Percentiles rank a stretch among this genome's conserved stretches.
These are phyloP conservation scores for Apamea monoglypha DNA, from an alignment of 2,888 invertebrate species.

Conservation along the genomic window DNA sequence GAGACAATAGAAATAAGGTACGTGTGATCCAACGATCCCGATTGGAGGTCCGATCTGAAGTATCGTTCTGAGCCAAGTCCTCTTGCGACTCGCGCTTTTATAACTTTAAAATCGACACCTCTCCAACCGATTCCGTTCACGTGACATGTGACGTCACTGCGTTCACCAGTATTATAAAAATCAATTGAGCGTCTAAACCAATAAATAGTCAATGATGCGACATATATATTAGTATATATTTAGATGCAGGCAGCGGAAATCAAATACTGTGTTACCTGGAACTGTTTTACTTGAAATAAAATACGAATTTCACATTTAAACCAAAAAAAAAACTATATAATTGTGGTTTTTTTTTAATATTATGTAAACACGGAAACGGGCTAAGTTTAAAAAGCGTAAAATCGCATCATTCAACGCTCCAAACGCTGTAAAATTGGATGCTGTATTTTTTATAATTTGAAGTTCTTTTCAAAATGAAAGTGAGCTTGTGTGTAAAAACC, in stretches of 20 bases:
- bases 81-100: too few species aligned
- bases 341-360: conserved; percentile 9
- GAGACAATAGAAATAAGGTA: too few species aligned
- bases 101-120: too few species aligned
- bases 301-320: not conserved
- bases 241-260: not conserved
- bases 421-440: conserved; percentile 26
- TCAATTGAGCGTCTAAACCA: too few species aligned
- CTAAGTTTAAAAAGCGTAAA: conserved; percentile 49
- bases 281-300: not conserved
- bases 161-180: too few species aligned
- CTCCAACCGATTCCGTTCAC: too few species aligned
- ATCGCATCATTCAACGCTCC: conserved; percentile 16
- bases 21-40: too few species aligned
- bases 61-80: too few species aligned
- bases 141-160: too few species aligned
- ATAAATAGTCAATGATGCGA: too few species aligned
- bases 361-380: not conserved
- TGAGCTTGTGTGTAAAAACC: not conserved
- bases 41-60: too few species aligned
- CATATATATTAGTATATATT: too few species aligned
- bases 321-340: conserved; percentile 3
- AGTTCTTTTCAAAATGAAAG: conserved; percentile 20
- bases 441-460: conserved; percentile 29
- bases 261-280: not conserved